phyloP scores from a whole-genome alignment of 2,888 invertebrate species.

The Trissolcus japonicus region DNA sequence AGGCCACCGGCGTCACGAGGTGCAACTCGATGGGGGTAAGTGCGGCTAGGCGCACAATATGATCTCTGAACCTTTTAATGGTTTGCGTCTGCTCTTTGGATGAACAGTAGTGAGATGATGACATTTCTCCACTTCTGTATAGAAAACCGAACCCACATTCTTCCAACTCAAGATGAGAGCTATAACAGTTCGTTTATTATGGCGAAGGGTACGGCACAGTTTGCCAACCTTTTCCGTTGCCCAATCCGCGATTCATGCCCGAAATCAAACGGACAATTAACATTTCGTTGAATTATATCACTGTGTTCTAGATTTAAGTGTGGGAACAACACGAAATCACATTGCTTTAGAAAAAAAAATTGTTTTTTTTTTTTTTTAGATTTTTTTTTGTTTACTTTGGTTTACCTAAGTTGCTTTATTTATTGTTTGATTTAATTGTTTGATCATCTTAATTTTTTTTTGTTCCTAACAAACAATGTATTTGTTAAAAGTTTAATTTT shows the following conservation, averaged over 20 bases:
- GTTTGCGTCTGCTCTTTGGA: constrained; percentile 68
- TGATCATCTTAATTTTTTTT: too few relatives aligned
- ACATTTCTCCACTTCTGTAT: constrained; percentile 50
- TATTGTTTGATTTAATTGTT: too few relatives aligned
- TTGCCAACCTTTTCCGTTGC: constrained; percentile 29
- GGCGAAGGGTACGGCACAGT: constrained; percentile 49
- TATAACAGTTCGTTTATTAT: constrained; percentile 25
- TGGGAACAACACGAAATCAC: too few relatives aligned
- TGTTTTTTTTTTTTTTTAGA: too few relatives aligned
- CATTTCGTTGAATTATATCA: too few relatives aligned
- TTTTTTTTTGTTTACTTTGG: too few relatives aligned
- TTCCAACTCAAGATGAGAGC: constrained; percentile 36
- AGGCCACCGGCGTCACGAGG: constrained; percentile 70
- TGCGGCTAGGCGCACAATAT: constrained; percentile 61
- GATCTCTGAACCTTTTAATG: constrained; percentile 71
- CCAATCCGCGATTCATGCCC: constrained; percentile 19
- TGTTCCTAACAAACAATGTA: too few relatives aligned
- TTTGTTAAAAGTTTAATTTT: too few relatives aligned
- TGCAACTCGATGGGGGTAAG: constrained; percentile 64
- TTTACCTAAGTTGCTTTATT: too few relatives aligned
- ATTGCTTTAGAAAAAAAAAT: too few relatives aligned
- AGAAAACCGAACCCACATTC: constrained; percentile 72
- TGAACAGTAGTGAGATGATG: constrained; percentile 55
- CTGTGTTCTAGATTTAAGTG: too few relatives aligned
- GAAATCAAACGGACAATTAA: too few relatives aligned